A percentile compares a stretch with the other conserved stretches of the same genome.
phyloP scores from a whole-genome alignment of 1,140 invertebrate genomes.

The Drosophila parvula region DNA sequence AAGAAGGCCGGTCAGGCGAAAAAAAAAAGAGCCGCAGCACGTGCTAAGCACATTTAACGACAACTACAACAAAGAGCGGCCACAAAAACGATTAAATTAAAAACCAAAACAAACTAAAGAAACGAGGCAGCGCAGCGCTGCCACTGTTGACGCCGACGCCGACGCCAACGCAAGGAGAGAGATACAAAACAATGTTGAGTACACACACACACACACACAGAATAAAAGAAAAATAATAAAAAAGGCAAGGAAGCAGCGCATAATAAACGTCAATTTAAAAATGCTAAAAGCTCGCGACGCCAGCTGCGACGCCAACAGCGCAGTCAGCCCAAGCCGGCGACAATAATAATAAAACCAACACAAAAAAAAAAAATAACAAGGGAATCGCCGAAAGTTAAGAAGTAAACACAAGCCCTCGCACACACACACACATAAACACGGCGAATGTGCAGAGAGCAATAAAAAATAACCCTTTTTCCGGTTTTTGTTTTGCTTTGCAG shows the following conservation, averaged over 20 bases:
- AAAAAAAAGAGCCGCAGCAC: slow-evolving; percentile 52
- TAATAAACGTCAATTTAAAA: slow-evolving; percentile 82
- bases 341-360: slow-evolving; percentile 71
- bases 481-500: slow-evolving; percentile 81
- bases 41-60: slow-evolving; percentile 81
- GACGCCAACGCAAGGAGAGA: slow-evolving; percentile 46
- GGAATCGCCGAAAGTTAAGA: slow-evolving; percentile 80
- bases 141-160: background rate
- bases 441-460: slow-evolving; percentile 64
- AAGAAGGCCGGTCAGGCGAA: slow-evolving; percentile 62
- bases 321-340: slow-evolving; percentile 66
- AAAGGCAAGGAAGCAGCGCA: slow-evolving; percentile 49
- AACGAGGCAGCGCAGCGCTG: slow-evolving; percentile 54
- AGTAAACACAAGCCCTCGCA: slow-evolving; percentile 64
- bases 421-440: slow-evolving; percentile 43
- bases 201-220: slow-evolving; percentile 34
- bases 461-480: slow-evolving; percentile 82
- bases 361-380: slow-evolving; percentile 40
- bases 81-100: slow-evolving; percentile 81
- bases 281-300: slow-evolving; percentile 69
- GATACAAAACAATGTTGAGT: slow-evolving; percentile 74
- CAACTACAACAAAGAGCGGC: slow-evolving; percentile 67
- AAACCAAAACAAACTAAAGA: slow-evolving; percentile 82
- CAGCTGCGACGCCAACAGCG: slow-evolving; percentile 40
- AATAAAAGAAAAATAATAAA: slow-evolving; percentile 51